A percentile compares a stretch with the other conserved stretches of the same genome.
Conservation (phyloP, 1,140 invertebrate genomes). For the Danaus melanippus region DNA sequence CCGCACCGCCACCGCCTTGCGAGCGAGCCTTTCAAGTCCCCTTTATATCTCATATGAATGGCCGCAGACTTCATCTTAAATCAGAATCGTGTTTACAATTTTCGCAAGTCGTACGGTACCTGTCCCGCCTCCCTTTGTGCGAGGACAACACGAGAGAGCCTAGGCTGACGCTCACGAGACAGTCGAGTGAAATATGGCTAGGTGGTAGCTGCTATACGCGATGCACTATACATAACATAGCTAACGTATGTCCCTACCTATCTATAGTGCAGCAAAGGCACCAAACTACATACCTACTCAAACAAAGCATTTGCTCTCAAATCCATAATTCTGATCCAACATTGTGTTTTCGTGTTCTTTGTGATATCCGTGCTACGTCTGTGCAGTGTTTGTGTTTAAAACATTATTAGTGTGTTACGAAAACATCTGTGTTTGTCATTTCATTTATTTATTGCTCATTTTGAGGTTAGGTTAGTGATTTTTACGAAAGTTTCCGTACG, state of each 20-base stretch:
- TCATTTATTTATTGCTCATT: slow-evolving; percentile 52
- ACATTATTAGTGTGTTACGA: slow-evolving; percentile 37
- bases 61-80: slow-evolving; percentile 44
- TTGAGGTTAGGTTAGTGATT: slow-evolving; percentile 66
- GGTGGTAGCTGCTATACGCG: slow-evolving; percentile 42
- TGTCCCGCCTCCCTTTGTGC: slow-evolving; percentile 53
- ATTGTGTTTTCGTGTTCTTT: slow-evolving; percentile 42
- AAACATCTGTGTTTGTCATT: slow-evolving; percentile 64
- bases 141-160: slow-evolving; percentile 38
- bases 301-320: slow-evolving; percentile 67
- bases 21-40: slow-evolving; percentile 39
- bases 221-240: slow-evolving; percentile 60
- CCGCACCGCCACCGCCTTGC: slow-evolving; percentile 42
- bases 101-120: slow-evolving; percentile 48
- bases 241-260: slow-evolving; percentile 57
- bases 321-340: slow-evolving; percentile 44
- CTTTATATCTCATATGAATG: slow-evolving; percentile 46
- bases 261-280: slow-evolving; percentile 62
- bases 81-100: slow-evolving; percentile 64
- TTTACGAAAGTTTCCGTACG: slow-evolving; percentile 29
- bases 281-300: slow-evolving; percentile 59
- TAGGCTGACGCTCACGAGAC: slow-evolving; percentile 46
- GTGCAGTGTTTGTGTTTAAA: slow-evolving; percentile 40
- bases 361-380: slow-evolving; percentile 35
- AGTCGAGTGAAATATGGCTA: slow-evolving; percentile 55